Evolutionary conservation across 2,797 vertebrate genomes (phyloP).

Genomic region (Dryobates pubescens): DNA sequence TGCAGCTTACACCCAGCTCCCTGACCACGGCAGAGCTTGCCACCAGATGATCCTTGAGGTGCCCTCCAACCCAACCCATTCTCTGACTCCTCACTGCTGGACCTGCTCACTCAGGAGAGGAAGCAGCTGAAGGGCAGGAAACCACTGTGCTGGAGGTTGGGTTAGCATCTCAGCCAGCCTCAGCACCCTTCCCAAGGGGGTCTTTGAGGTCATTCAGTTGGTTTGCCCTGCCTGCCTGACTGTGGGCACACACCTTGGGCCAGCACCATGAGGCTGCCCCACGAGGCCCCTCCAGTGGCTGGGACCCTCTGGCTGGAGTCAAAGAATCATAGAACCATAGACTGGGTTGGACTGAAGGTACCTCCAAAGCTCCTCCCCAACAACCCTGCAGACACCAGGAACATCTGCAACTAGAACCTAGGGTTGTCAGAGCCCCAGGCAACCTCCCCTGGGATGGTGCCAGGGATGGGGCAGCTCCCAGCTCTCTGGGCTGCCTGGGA

Average conservation of each 20-base stretch:
- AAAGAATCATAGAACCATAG: neutral
- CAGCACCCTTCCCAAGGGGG: neutral
- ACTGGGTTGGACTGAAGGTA: too few relatives aligned
- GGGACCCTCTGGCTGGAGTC: neutral
- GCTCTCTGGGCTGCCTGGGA: too few relatives aligned
- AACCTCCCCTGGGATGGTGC: too few relatives aligned
- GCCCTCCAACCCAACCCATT: too few relatives aligned
- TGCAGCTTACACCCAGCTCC: neutral
- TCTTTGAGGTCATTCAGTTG: neutral
- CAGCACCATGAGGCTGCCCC: neutral
- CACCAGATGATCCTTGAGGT: too few relatives aligned
- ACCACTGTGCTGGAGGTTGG: neutral
- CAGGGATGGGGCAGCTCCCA: too few relatives aligned
- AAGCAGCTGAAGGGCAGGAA: neutral
- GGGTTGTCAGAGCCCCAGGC: neutral
- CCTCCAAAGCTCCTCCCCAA: too few relatives aligned
- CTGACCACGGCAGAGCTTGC: too few relatives aligned
- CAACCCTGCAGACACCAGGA: neutral
- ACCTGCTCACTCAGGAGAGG: neutral
- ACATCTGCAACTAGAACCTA: neutral
- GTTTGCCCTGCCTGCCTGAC: neutral
- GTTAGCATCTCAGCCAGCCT: neutral
- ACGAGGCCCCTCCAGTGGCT: accelerated
- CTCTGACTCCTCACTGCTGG: neutral
- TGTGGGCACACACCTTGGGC: accelerated